Base-by-base conservation (phyloP, 2,888 invertebrate species). In the Rhopalosiphum nymphaeae region DNA sequence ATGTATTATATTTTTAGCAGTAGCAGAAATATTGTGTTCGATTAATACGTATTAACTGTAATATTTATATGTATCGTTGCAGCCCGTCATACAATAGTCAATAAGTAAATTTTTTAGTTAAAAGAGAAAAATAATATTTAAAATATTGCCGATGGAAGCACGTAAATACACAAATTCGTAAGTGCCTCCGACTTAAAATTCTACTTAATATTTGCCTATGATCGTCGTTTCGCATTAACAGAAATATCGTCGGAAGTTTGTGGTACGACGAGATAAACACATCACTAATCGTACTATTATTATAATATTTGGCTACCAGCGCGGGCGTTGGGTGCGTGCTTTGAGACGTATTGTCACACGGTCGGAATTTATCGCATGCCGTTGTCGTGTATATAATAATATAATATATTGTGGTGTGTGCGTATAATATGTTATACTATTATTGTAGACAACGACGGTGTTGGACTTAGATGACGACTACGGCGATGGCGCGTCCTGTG, bases 281-380 rank as follows among this genome's bases (percentile, higher is more conserved):
- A 78, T 36, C 78, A 21, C 2, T n/a, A 3, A 25, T 36, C n/a
- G 7, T n/a, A 78, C 9, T 78, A 25, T 78, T 78, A 36, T 36
- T 53, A 21, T 21, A 49, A 21, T 9, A 36, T 9, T 4, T 67
- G 36, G 21, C 36, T 78, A 2, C 78, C 36, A 9, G 21, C 78
- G 78, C 78, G 78, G 78, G 78, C 36, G 78, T 78, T 29, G 36
- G 78, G 21, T 78, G 21, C 78, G 78, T 36, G 21, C 36, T 78
- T 61, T 44, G 29, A 44, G 46, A 29, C 21, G 84, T 84, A 85
- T 91, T 85, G 91, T 85, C 91, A 91, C 91, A 91, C 85, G 85
- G 56, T 91, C 57, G 85, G 85, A 85, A 91, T 91, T 91, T 57
- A 91, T 91, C 85, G 42, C 57, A 9, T 57, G 85, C 46, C 56